Percentiles rank a stretch among this genome's conserved stretches.
Conservation (phyloP, 2,113 vertebrate genomes). For the Uria lomvia region DNA sequence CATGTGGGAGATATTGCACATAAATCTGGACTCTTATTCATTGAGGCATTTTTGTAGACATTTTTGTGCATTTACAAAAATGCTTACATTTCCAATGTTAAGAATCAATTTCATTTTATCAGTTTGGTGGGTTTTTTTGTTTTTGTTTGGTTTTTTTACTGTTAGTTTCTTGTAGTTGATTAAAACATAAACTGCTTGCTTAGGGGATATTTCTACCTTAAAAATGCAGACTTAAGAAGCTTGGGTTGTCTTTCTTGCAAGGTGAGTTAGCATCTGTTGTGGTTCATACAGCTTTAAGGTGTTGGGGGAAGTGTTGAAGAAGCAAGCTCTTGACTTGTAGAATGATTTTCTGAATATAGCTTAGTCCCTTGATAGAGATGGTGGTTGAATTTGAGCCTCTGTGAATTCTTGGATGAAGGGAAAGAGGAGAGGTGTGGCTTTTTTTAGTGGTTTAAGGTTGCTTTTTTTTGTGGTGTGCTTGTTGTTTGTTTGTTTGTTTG, state of each 20-base stretch:
- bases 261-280: not conserved
- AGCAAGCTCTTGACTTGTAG: not conserved
- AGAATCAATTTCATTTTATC: not conserved
- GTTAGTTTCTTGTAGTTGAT: not conserved
- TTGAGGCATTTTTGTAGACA: not conserved
- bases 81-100: not conserved
- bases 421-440: not conserved
- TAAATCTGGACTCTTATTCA: not conserved
- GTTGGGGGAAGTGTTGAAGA: not conserved
- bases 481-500: too few relatives aligned
- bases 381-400: not conserved
- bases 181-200: not conserved
- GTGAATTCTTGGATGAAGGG: not conserved
- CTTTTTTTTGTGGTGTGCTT: not conserved
- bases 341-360: not conserved
- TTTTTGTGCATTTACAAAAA: not conserved
- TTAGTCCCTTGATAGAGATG: not conserved
- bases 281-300: not conserved
- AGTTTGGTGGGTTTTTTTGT: not conserved
- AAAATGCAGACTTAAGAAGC: not conserved
- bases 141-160: not conserved
- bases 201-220: not conserved
- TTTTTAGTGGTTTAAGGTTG: not conserved
- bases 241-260: not conserved
- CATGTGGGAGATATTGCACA: accelerated